Conservation (phyloP, 2,797 vertebrate genomes). For the Cossypha polioptera region DNA sequence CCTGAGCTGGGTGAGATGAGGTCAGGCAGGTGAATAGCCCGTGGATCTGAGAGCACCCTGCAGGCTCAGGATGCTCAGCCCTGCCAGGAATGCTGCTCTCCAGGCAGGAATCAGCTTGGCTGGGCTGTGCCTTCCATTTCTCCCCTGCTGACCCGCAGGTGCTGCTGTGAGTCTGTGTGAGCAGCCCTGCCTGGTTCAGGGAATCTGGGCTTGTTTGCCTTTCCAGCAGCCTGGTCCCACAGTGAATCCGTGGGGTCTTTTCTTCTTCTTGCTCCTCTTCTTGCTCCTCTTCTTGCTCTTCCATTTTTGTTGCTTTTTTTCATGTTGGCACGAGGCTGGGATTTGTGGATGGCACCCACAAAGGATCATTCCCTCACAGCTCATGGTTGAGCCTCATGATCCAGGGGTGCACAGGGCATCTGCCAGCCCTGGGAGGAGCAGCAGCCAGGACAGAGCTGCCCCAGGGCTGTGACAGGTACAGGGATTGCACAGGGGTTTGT, state of each 20-base stretch:
- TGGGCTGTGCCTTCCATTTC: not conserved
- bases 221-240: not conserved
- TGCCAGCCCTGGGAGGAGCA: not conserved
- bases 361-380: fast-evolving
- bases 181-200: not conserved
- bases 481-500: not conserved
- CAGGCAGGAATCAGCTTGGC: not conserved
- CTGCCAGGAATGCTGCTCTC: not conserved
- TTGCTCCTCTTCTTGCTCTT: not conserved
- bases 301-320: not conserved
- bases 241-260: fast-evolving
- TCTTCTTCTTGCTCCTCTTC: not conserved
- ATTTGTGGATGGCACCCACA: not conserved
- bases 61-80: not conserved
- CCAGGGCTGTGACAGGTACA: not conserved
- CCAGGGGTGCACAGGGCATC: not conserved
- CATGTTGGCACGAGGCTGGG: fast-evolving
- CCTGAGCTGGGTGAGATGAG: not conserved
- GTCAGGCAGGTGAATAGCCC: not conserved
- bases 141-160: not conserved
- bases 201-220: not conserved
- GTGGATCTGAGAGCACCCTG: not conserved
- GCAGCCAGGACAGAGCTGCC: not conserved
- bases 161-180: not conserved
- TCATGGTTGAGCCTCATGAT: not conserved